Evolutionary conservation across 2,888 invertebrate genomes (phyloP).

Genomic region (Odontomyia ornata): DNA sequence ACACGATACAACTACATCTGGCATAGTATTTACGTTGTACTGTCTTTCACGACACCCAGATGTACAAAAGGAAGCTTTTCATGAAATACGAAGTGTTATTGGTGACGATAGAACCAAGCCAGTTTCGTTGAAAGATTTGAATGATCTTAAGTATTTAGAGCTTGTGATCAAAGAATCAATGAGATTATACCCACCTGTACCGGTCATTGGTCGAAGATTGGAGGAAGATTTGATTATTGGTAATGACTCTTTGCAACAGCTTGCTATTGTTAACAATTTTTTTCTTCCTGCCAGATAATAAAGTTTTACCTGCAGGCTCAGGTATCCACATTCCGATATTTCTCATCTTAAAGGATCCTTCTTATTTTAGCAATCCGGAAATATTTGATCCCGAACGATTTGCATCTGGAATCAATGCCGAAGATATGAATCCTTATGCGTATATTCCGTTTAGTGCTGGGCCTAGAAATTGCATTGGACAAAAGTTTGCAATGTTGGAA

Average conservation of each 20-base stretch:
- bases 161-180: conserved; percentile 48
- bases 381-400: conserved; percentile 53
- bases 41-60: conserved; percentile 56
- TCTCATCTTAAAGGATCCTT: conserved; percentile 45
- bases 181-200: conserved; percentile 46
- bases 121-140: neutral
- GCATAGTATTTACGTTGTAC: conserved; percentile 56
- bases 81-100: conserved; percentile 55
- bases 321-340: conserved; percentile 32
- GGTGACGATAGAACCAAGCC: conserved; percentile 52
- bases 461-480: conserved; percentile 67
- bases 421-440: conserved; percentile 48
- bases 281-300: conserved; percentile 14
- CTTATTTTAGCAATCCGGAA: conserved; percentile 50
- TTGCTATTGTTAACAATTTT: neutral
- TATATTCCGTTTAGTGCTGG: conserved; percentile 62
- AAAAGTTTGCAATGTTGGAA: conserved; percentile 60
- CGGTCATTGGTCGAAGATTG: conserved; percentile 46
- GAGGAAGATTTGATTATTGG: conserved; percentile 29
- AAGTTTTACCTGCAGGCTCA: conserved; percentile 38
- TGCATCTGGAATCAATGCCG: conserved; percentile 8
- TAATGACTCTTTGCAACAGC: neutral
- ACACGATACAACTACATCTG: conserved; percentile 60
- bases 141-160: conserved; percentile 46
- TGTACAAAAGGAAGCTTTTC: conserved; percentile 57